These are phyloP conservation scores for Chaetoderma sp. DNA, from an alignment of 2,888 invertebrate species.

Conservation along the genomic window DNA sequence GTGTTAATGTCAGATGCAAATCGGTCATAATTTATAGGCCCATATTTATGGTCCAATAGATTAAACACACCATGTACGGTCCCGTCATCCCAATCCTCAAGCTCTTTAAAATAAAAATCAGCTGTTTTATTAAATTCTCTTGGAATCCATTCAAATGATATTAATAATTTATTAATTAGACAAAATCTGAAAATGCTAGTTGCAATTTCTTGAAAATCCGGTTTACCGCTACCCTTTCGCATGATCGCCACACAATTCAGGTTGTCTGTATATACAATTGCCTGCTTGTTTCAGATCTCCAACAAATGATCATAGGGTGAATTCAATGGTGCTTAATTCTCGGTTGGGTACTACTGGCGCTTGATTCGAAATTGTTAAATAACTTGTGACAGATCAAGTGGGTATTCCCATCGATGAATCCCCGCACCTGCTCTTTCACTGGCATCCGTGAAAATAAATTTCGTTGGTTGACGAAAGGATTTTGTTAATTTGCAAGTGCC, in stretches of 20 bases:
- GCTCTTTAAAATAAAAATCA: neutral
- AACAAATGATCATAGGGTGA: slow-evolving; percentile 1
- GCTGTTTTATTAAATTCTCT: slow-evolving; percentile 2
- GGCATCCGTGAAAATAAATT: neutral
- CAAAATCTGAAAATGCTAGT: neutral
- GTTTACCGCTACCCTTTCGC: neutral
- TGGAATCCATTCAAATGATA: slow-evolving; percentile 6
- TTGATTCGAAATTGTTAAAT: no score
- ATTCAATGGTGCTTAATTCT: no score
- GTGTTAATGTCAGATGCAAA: slow-evolving; percentile 13
- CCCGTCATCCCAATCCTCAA: no score
- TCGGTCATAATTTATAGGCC: no score
- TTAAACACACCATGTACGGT: no score
- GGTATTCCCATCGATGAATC: no score
- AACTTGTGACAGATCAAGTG: no score
- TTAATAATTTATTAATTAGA: neutral
- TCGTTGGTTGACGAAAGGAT: neutral
- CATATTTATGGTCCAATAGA: no score
- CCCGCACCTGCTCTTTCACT: neutral
- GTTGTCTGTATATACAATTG: slow-evolving; percentile 7
- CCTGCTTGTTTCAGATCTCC: neutral
- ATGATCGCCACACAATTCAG: slow-evolving; percentile 9
- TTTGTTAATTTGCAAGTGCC: neutral
- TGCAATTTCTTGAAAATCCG: neutral
- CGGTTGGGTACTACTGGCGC: no score